Conservation (phyloP, 2,797 vertebrate species). For the Syngnathus acus region DNA sequence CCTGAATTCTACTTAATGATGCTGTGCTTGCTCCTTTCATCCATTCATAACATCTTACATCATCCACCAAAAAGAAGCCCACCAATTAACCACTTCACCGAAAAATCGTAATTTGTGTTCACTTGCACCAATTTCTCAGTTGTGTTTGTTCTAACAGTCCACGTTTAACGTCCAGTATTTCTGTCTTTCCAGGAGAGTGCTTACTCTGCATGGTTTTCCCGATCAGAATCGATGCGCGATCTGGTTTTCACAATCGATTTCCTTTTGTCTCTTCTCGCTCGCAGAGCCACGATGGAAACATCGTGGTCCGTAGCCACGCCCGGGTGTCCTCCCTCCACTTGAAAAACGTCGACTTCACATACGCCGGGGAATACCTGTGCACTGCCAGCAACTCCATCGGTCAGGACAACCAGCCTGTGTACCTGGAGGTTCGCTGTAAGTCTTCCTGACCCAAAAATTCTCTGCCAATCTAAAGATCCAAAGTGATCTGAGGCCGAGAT, state of each 20-base stretch:
- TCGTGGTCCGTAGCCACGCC: slow-evolving; percentile 85
- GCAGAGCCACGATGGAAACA: slow-evolving; percentile 85
- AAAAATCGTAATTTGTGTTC: background rate
- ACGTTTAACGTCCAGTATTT: background rate
- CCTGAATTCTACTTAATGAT: no score
- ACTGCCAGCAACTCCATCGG: slow-evolving; percentile 94
- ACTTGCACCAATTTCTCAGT: background rate
- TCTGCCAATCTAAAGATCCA: background rate
- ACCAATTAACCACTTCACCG: background rate
- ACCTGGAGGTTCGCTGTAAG: slow-evolving; percentile 97
- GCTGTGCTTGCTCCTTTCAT: background rate
- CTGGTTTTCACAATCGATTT: background rate
- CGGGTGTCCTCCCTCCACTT: slow-evolving; percentile 90
- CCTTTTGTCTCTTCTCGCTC: slow-evolving; percentile 11
- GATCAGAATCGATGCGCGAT: background rate
- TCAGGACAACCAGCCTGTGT: slow-evolving; percentile 82
- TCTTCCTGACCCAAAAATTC: slow-evolving; percentile 1
- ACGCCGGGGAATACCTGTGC: slow-evolving; percentile 91
- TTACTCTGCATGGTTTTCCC: background rate
- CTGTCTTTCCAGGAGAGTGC: background rate
- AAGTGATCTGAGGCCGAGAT: background rate
- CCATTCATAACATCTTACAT: background rate
- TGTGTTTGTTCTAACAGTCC: background rate
- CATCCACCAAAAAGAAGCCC: background rate
- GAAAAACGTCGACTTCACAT: slow-evolving; percentile 90